Conservation (phyloP, 1,140 invertebrate genomes). For the Drosophila triauraria region DNA sequence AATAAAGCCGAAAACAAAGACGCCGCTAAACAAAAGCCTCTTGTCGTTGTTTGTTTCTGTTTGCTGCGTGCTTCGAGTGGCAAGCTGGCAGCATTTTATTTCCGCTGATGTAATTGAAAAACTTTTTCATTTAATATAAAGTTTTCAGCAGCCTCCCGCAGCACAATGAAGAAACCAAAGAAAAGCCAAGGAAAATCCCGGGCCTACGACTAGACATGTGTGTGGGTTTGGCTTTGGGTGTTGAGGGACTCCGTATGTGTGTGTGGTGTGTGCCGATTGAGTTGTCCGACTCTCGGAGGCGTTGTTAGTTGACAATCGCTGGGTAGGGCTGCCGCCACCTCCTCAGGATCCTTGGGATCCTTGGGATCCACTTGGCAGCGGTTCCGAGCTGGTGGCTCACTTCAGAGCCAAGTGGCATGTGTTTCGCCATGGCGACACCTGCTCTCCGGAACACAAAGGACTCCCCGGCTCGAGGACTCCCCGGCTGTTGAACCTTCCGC, state of each 20-base stretch:
- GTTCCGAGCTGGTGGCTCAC: conserved; percentile 34
- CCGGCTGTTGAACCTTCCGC: conserved; percentile 26
- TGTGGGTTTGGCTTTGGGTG: neutral
- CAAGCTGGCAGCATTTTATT: conserved; percentile 83
- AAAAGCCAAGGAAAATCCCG: conserved; percentile 56
- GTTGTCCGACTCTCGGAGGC: conserved; percentile 61
- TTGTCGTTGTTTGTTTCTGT: conserved; percentile 49
- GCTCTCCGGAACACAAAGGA: conserved; percentile 71
- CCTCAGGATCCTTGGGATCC: conserved; percentile 9
- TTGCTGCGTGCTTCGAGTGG: conserved; percentile 75
- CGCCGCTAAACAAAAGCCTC: conserved; percentile 73
- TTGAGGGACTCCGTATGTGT: conserved; percentile 23
- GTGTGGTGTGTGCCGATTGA: conserved; percentile 59
- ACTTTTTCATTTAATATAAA: conserved; percentile 85
- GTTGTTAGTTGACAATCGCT: conserved; percentile 76
- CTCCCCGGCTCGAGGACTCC: conserved; percentile 19
- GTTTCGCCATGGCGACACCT: conserved; percentile 75
- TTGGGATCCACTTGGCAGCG: conserved; percentile 25
- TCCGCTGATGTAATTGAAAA: conserved; percentile 85
- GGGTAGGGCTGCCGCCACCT: neutral
- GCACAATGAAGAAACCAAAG: conserved; percentile 37
- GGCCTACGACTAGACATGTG: conserved; percentile 61
- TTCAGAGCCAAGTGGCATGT: conserved; percentile 65
- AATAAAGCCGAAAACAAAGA: conserved; percentile 82
- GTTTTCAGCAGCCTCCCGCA: conserved; percentile 75